Base-by-base conservation (phyloP, 2,888 invertebrate species). In the Fragum sueziense region DNA sequence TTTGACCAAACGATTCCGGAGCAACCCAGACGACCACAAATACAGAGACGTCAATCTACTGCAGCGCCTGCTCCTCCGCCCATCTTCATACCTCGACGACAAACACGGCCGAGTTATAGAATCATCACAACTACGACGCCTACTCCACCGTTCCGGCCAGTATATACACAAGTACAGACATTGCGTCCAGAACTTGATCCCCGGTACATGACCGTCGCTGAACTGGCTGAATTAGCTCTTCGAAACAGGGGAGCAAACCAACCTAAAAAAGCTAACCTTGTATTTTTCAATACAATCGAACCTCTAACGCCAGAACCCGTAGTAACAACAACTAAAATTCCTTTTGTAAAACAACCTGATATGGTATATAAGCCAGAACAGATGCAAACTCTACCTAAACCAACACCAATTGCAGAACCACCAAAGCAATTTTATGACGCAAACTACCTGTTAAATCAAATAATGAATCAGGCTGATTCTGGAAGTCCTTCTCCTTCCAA, bases 161-260 rank as follows among this genome's bases (percentile, higher is more conserved):
- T 14, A 22, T 65, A 11, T 34, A 37, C 17, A 27, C 14, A 22
- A n/a, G 20, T 27, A 7, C 7, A 41, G 25, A 65, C 65, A 27
- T 25, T 34, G 3, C 33, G 25, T 41, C 37, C 65, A 6, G 59
- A 34, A 25, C 1, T 68, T 7, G 57, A 79, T 34, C 79, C 79
- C 0, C 59, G 77, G 20, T 75, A 73, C 34, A 75, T 83, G 78
- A 73, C 72, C 17, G 70, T 77, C 6, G 59, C 77, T 11, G 83
- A 83, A 51, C 70, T 83, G 22, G 76, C 83, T 7, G 67, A 70
- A 7, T 76, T 73, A 31, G 73, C 80, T n/a, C 29, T 83, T 2
- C 27, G 68, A 27, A 68, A 70, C 9, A 33, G 51, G 14, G 22
- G 11, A 20, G 22, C 31, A 37, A n/a, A 25, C 14, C 51, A 75